Conservation (phyloP, 2,113 vertebrate genomes). For the Halichoeres trimaculatus region DNA sequence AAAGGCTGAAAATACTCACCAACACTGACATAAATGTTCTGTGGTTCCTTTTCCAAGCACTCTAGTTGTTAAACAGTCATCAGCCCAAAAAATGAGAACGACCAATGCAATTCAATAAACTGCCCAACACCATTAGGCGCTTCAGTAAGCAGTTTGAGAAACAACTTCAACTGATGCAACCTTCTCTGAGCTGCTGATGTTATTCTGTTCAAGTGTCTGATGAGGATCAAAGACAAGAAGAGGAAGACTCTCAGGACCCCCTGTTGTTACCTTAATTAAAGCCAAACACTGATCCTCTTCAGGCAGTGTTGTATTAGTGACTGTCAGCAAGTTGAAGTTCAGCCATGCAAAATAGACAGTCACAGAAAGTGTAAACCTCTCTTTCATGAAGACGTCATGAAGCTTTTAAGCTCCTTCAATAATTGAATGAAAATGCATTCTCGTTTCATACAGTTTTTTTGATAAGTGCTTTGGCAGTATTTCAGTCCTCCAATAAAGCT, state of each 20-base stretch:
- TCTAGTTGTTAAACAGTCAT: neutral
- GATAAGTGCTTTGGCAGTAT: too few relatives aligned
- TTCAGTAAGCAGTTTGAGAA: neutral
- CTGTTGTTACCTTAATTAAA: conserved; percentile 67
- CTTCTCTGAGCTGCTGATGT: conserved; percentile 34
- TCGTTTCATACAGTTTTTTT: too few relatives aligned
- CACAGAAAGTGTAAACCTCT: conserved; percentile 13
- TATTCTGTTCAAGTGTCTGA: conserved; percentile 43
- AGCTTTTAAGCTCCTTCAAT: too few relatives aligned
- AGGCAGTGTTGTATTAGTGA: conserved; percentile 24
- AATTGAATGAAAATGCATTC: too few relatives aligned
- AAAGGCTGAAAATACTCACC: neutral
- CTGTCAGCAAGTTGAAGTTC: conserved; percentile 21
- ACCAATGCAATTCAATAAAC: neutral
- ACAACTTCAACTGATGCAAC: conserved; percentile 5
- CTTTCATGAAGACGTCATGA: neutral
- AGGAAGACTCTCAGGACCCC: conserved; percentile 22
- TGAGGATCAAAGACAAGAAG: conserved; percentile 48
- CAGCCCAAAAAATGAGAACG: neutral
- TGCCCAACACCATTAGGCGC: neutral
- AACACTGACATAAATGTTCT: neutral
- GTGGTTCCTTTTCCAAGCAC: neutral
- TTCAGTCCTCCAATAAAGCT: neutral
- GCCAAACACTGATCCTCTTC: conserved; percentile 45
- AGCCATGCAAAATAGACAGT: conserved; percentile 13